Evolutionary conservation across 2,888 invertebrate genomes (phyloP).

Genomic region (Melieria omissa): DNA sequence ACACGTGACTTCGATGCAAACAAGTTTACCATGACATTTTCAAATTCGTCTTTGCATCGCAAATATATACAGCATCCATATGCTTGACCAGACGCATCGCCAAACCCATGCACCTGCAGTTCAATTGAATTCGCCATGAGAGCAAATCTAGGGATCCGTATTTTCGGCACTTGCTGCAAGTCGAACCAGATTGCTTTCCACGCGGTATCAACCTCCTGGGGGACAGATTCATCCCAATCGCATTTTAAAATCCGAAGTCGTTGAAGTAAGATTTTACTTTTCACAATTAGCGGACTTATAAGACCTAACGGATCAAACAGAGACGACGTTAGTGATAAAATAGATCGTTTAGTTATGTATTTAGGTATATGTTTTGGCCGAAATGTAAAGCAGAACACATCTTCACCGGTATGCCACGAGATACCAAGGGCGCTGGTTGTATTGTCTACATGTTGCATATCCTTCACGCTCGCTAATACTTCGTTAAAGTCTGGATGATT

Average conservation of each 20-base stretch:
- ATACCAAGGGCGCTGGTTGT: slow-evolving; percentile 26
- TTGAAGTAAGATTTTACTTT: slow-evolving; percentile 29
- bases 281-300: slow-evolving; percentile 24
- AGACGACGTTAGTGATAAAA: slow-evolving; percentile 21
- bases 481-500: background rate
- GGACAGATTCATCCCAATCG: slow-evolving; percentile 32
- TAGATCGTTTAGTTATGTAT: background rate
- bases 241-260: slow-evolving; percentile 22
- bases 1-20: slow-evolving; percentile 41
- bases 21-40: slow-evolving; percentile 18
- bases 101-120: slow-evolving; percentile 37
- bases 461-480: background rate
- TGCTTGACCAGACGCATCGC: slow-evolving; percentile 37
- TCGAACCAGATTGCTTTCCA: slow-evolving; percentile 15
- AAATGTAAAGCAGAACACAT: slow-evolving; percentile 18
- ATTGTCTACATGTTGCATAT: background rate
- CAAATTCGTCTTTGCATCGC: slow-evolving; percentile 17
- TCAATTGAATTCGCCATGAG: slow-evolving; percentile 13
- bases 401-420: slow-evolving; percentile 25
- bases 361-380: background rate
- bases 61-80: slow-evolving; percentile 40
- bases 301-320: slow-evolving; percentile 33
- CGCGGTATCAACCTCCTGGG: slow-evolving; percentile 20
- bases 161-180: background rate
- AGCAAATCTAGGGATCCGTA: slow-evolving; percentile 11